Conservation (phyloP, 2,113 vertebrate genomes). For the Poecile atricapillus region DNA sequence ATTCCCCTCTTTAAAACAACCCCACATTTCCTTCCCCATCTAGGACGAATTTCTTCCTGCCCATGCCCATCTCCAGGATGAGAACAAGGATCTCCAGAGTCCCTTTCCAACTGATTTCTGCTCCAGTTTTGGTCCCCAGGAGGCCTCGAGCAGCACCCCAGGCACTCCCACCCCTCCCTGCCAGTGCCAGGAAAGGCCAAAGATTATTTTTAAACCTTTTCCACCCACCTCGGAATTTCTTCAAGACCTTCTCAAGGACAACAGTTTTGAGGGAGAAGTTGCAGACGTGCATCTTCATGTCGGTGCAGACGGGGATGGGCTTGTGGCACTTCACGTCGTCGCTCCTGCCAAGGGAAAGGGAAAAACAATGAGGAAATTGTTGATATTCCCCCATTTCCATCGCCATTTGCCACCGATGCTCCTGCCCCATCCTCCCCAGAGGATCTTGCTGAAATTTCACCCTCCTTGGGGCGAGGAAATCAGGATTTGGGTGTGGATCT, state of each 20-base stretch:
- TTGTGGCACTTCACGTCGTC: neutral
- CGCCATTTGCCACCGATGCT: fast-evolving
- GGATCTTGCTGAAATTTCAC: fast-evolving
- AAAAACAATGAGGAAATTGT: fast-evolving
- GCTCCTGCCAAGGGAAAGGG: neutral
- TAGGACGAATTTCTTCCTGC: neutral
- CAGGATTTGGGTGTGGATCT: fast-evolving
- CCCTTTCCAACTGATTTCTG: neutral
- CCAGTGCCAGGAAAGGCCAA: fast-evolving
- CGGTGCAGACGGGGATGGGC: neutral
- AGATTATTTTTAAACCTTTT: neutral
- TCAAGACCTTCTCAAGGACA: neutral
- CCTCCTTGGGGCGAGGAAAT: neutral
- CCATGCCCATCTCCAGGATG: fast-evolving
- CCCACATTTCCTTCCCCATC: neutral
- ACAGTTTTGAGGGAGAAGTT: conserved; percentile 46
- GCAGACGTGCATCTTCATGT: conserved; percentile 33
- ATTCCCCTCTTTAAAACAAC: neutral
- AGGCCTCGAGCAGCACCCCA: neutral
- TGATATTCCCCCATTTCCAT: fast-evolving
- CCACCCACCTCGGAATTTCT: conserved; percentile 50
- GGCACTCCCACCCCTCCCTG: neutral
- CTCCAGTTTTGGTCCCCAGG: neutral
- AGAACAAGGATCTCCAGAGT: neutral
- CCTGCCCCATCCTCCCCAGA: neutral